A percentile compares a stretch with the other conserved stretches of the same genome.
Evolutionary conservation across 2,888 invertebrate genomes (phyloP).

Genomic region (Drosophila borealis): DNA sequence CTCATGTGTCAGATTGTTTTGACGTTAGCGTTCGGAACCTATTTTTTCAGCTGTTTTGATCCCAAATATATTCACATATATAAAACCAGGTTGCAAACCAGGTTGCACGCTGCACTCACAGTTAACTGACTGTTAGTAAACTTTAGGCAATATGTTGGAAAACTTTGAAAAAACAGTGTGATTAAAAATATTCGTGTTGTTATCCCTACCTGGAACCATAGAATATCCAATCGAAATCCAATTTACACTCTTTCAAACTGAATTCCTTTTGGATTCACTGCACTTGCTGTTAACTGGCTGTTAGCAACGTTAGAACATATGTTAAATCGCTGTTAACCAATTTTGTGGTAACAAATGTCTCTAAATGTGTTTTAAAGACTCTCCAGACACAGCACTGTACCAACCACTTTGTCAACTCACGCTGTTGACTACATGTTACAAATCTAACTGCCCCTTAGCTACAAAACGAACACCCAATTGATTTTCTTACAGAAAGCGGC

Average conservation of each 20-base stretch:
- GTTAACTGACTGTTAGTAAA: background rate
- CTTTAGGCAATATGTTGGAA: too few relatives aligned
- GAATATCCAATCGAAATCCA: background rate
- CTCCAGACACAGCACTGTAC: conserved; percentile 1
- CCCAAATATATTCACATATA: background rate
- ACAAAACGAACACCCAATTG: conserved; percentile 47
- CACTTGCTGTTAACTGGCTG: conserved; percentile 22
- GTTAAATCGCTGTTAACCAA: conserved; percentile 13
- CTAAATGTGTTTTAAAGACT: background rate
- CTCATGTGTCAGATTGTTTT: background rate
- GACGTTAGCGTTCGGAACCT: background rate
- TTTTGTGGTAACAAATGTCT: conserved; percentile 7
- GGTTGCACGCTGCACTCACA: too few relatives aligned
- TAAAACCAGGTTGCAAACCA: too few relatives aligned
- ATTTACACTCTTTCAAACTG: background rate
- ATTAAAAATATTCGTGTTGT: background rate
- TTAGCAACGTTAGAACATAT: conserved; percentile 11
- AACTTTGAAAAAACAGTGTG: background rate
- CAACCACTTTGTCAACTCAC: conserved; percentile 1
- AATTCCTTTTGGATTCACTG: background rate
- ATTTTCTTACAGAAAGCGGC: conserved; percentile 70
- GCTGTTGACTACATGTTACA: conserved; percentile 16
- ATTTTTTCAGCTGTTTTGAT: background rate
- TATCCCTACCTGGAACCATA: background rate
- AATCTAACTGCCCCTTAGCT: conserved; percentile 17